Percentiles rank a stretch among this genome's conserved stretches.
phyloP scores from a whole-genome alignment of 1,140 invertebrate species.

The Fopius arisanus region DNA sequence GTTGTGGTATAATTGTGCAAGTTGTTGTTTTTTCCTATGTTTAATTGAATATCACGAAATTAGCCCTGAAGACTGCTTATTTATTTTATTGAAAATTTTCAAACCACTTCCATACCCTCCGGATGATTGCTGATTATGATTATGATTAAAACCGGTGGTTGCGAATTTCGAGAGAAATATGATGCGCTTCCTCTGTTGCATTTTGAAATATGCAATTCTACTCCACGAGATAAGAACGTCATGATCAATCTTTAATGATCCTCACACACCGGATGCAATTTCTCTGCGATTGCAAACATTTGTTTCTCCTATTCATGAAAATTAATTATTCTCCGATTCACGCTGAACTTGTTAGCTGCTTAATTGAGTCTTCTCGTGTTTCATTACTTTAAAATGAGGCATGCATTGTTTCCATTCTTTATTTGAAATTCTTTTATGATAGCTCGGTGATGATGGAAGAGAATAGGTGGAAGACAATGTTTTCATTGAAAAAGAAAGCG shows the following conservation, averaged over 20 bases:
- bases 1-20: too few species aligned
- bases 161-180: not conserved
- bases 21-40: too few species aligned
- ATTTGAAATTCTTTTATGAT: slow-evolving; percentile 7
- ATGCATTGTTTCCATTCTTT: not conserved
- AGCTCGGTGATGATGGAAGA: not conserved
- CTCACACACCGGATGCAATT: not conserved
- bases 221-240: not conserved
- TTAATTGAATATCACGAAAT: too few species aligned
- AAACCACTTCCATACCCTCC: too few species aligned
- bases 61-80: not conserved
- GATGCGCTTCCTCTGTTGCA: not conserved
- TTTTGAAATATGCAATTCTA: not conserved
- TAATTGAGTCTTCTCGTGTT: not conserved
- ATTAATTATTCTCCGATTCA: not conserved
- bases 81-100: too few species aligned
- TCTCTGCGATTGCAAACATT: not conserved
- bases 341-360: not conserved
- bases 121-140: not conserved
- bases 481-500: slow-evolving; percentile 20
- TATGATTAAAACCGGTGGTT: not conserved
- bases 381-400: not conserved
- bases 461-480: not conserved
- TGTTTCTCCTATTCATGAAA: not conserved
- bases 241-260: not conserved